Evolutionary conservation across 2,113 vertebrate species (phyloP).

Genomic region (Melanerpes aurifrons): DNA sequence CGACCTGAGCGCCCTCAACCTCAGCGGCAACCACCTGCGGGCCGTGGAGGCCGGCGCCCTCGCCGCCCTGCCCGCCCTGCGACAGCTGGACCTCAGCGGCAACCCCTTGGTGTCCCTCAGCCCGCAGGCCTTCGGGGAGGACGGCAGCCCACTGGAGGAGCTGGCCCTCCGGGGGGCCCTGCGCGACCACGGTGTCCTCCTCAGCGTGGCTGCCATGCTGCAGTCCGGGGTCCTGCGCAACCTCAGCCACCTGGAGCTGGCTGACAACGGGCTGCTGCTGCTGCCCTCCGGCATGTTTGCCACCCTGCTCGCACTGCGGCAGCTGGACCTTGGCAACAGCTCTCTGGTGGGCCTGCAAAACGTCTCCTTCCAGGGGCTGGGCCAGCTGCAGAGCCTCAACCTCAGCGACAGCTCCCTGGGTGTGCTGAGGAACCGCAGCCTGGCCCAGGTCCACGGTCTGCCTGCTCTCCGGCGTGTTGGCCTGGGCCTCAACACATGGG

Average conservation of each 20-base stretch:
- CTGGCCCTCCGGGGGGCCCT: slow-evolving; percentile 72
- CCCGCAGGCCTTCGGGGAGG: slow-evolving; percentile 74
- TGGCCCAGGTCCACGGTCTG: slow-evolving; percentile 76
- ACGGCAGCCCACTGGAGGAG: slow-evolving; percentile 75
- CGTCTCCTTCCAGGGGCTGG: slow-evolving; percentile 74
- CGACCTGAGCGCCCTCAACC: slow-evolving; percentile 82
- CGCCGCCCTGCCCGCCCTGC: slow-evolving; percentile 82
- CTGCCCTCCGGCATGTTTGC: slow-evolving; percentile 77
- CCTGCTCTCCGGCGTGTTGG: slow-evolving; percentile 64
- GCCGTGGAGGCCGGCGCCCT: slow-evolving; percentile 80
- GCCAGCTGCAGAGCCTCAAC: slow-evolving; percentile 80
- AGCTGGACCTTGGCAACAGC: slow-evolving; percentile 88
- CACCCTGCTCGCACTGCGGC: slow-evolving; percentile 73
- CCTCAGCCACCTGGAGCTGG: slow-evolving; percentile 83
- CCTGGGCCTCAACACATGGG: slow-evolving; percentile 86
- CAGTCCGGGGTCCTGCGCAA: slow-evolving; percentile 63
- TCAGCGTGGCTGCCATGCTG: slow-evolving; percentile 70
- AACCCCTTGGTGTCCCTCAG: slow-evolving; percentile 81
- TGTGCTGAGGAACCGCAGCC: slow-evolving; percentile 72
- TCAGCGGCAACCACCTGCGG: slow-evolving; percentile 82
- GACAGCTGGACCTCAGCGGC: slow-evolving; percentile 87
- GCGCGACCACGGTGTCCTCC: slow-evolving; percentile 56
- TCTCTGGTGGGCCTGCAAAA: slow-evolving; percentile 82
- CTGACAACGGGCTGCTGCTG: slow-evolving; percentile 83
- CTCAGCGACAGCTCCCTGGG: slow-evolving; percentile 87